Evolutionary conservation across 2,888 invertebrate species (phyloP).

Genomic region (Agriopis marginaria): DNA sequence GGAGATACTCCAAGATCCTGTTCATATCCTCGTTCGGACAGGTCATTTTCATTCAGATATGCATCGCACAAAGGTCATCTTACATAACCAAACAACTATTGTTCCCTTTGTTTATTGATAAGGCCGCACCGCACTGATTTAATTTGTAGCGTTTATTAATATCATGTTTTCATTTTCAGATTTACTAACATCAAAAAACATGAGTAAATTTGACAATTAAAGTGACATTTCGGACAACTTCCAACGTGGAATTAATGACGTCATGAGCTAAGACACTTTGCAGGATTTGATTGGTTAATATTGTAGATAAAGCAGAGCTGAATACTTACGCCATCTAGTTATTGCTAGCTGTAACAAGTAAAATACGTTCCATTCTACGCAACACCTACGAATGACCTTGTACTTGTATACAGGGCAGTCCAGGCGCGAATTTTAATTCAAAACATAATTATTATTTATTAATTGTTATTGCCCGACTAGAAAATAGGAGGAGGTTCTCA

Average conservation of each 20-base stretch:
- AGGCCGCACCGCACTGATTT: conserved; percentile 41
- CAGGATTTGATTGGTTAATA: conserved; percentile 74
- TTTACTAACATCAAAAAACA: conserved; percentile 56
- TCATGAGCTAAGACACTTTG: conserved; percentile 81
- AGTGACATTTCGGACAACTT: conserved; percentile 80
- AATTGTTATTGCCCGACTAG: too few species aligned
- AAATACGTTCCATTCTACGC: conserved; percentile 40
- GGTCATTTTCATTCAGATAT: conserved; percentile 67
- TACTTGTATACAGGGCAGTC: background rate
- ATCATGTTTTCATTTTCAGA: conserved; percentile 40
- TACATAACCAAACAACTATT: conserved; percentile 42
- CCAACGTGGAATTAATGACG: conserved; percentile 90
- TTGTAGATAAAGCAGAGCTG: conserved; percentile 61
- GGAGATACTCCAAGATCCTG: conserved; percentile 76
- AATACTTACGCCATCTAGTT: conserved; percentile 64
- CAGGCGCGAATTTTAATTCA: background rate
- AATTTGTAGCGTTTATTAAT: conserved; percentile 35
- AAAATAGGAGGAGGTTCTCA: too few species aligned
- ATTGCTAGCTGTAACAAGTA: conserved; percentile 5
- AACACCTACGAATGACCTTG: conserved; percentile 20
- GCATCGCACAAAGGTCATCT: conserved; percentile 59
- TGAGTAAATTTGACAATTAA: conserved; percentile 43
- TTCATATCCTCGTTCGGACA: conserved; percentile 74
- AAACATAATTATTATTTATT: too few species aligned
- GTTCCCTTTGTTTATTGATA: conserved; percentile 34